Conservation (phyloP, 2,888 invertebrate species). For the Strigamia crassipes region DNA sequence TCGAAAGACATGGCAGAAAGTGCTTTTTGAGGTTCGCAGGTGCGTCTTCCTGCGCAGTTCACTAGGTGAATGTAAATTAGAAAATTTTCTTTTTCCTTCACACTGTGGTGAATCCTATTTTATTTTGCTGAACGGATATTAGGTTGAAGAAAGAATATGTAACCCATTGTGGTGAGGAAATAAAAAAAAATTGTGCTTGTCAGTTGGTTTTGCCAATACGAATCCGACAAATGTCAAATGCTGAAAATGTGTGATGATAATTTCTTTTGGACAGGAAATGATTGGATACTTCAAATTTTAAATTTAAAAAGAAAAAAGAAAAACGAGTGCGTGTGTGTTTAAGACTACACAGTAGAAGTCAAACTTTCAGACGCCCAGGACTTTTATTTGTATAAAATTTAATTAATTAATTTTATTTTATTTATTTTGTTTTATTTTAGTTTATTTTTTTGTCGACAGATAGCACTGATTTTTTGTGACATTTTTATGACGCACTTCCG, state of each 20-base stretch:
- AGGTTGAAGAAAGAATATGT: not conserved
- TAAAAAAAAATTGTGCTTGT: not conserved
- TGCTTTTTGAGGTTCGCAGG: constrained; percentile 25
- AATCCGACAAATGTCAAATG: constrained; percentile 8
- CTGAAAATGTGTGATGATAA: not conserved
- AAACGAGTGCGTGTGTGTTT: no score
- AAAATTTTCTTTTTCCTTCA: not conserved
- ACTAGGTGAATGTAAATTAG: constrained; percentile 20
- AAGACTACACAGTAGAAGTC: no score
- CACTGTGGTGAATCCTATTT: not conserved
- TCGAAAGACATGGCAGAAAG: not conserved
- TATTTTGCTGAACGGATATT: not conserved
- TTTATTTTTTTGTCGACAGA: no score
- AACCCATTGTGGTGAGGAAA: not conserved
- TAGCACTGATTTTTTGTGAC: no score
- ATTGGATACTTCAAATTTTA: no score
- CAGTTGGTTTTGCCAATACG: not conserved
- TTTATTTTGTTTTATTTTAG: no score
- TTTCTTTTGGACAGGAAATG: not conserved
- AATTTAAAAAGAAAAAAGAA: no score
- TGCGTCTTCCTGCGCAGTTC: constrained; percentile 18
- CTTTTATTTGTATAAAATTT: no score
- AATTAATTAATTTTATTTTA: no score
- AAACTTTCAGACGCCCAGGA: no score
- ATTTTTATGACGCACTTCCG: no score